Evolutionary conservation across 2,113 vertebrate genomes (phyloP).

Genomic region (Brevimyrus niger): DNA sequence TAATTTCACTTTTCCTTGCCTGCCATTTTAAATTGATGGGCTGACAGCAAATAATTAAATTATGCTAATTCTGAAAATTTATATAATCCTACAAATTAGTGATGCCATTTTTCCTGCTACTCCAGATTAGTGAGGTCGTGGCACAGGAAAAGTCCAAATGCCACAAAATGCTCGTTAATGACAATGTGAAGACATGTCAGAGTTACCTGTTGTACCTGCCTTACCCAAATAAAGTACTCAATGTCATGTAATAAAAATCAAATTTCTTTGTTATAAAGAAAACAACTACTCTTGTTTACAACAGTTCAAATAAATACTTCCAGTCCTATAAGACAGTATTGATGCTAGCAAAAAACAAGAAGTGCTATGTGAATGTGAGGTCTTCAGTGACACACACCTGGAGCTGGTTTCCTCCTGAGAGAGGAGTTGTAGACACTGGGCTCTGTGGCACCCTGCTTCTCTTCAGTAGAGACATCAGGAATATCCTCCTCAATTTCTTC

Average conservation of each 20-base stretch:
- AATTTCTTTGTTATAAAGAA: neutral
- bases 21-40: neutral
- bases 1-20: neutral
- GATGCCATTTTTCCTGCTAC: neutral
- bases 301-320: neutral
- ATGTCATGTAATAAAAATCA: neutral
- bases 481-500: constrained; percentile 25
- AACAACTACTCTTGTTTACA: neutral
- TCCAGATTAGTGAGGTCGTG: neutral
- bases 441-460: neutral
- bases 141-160: neutral
- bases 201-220: neutral
- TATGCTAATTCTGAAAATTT: neutral
- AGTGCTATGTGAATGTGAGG: neutral
- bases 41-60: neutral
- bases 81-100: neutral
- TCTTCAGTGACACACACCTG: neutral
- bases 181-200: neutral
- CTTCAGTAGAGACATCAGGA: constrained; percentile 16
- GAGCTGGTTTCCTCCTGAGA: neutral
- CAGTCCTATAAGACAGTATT: neutral
- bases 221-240: neutral
- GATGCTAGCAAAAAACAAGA: neutral
- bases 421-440: neutral
- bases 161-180: neutral